phyloP scores from a whole-genome alignment of 2,888 invertebrate genomes.

The Nymphalis c-album region DNA sequence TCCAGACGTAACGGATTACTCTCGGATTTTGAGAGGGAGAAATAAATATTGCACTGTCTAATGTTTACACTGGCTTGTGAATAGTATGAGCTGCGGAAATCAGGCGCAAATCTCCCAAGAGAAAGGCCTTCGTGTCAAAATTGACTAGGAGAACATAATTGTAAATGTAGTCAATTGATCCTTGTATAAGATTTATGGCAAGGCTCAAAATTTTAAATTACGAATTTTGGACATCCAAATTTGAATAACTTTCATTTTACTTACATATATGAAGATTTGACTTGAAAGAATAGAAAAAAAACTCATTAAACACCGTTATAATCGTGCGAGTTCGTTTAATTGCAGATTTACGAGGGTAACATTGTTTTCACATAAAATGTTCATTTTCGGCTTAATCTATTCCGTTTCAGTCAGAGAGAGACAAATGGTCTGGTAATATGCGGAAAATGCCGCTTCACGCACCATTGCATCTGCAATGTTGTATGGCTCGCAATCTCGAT shows the following conservation, averaged over 20 bases:
- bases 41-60: too few relatives aligned
- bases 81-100: too few relatives aligned
- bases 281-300: constrained; percentile 1
- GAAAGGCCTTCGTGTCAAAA: too few relatives aligned
- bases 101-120: too few relatives aligned
- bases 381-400: constrained; percentile 32
- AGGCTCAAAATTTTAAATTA: too few relatives aligned
- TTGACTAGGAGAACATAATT: too few relatives aligned
- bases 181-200: too few relatives aligned
- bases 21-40: too few relatives aligned
- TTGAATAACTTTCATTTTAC: not conserved
- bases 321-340: constrained; percentile 10
- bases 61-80: too few relatives aligned
- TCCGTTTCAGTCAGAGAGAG: constrained; percentile 32
- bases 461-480: constrained; percentile 36
- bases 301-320: not conserved
- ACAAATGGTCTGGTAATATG: constrained; percentile 40
- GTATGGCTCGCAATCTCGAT: constrained; percentile 16
- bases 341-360: constrained; percentile 13
- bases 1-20: too few relatives aligned
- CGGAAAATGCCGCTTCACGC: constrained; percentile 39
- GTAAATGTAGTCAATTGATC: too few relatives aligned
- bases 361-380: constrained; percentile 28
- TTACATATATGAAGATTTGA: not conserved
- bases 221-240: too few relatives aligned